A percentile compares a stretch with the other conserved stretches of the same genome.
phyloP scores from a whole-genome alignment of 1,140 invertebrate genomes.

The Bombus sylvicola region DNA sequence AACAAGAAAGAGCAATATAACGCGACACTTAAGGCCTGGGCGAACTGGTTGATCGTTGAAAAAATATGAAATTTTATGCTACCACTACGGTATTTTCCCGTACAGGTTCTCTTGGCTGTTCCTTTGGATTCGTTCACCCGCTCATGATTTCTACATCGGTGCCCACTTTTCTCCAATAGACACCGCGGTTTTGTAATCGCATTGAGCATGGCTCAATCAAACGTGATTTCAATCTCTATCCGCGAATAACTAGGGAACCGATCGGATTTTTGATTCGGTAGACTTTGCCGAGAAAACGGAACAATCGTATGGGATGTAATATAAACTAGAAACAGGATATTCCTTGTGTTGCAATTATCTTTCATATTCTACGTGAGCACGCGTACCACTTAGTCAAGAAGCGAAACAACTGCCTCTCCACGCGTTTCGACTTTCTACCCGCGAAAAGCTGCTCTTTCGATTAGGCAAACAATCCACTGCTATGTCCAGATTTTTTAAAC shows the following conservation, averaged over 20 bases:
- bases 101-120: no score
- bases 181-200: background rate
- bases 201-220: background rate
- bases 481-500: background rate
- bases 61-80: conserved; percentile 1
- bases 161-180: background rate
- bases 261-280: background rate
- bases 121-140: background rate
- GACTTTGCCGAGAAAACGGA: background rate
- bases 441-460: conserved; percentile 13
- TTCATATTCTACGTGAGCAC: conserved; percentile 19
- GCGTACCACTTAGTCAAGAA: conserved; percentile 49
- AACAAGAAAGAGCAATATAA: background rate
- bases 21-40: conserved; percentile 43
- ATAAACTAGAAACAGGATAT: background rate
- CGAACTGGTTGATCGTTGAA: conserved; percentile 46
- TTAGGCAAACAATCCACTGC: background rate
- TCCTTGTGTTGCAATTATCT: conserved; percentile 31
- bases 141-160: conserved; percentile 3
- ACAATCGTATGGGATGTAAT: background rate
- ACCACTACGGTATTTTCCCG: background rate
- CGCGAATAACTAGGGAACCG: background rate
- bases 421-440: conserved; percentile 64
- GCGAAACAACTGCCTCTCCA: conserved; percentile 62
- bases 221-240: background rate